These are phyloP conservation scores for Tylochromis polylepis DNA, from an alignment of 2,113 vertebrate genomes.

Conservation along the genomic window DNA sequence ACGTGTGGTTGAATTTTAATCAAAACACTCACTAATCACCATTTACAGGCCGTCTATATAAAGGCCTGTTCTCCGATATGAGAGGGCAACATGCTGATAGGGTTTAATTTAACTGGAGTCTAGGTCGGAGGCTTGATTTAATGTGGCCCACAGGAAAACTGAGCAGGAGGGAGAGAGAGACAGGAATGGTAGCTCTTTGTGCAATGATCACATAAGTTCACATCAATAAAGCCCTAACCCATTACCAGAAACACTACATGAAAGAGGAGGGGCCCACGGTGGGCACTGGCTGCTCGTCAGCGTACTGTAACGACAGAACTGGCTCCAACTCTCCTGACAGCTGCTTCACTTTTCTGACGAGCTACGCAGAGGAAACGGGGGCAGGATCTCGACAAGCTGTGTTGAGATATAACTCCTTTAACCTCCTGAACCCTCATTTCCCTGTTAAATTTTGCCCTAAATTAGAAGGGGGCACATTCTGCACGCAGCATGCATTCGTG, in stretches of 20 bases:
- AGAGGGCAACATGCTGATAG: conserved; percentile 65
- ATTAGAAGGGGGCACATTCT: background rate
- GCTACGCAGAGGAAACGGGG: background rate
- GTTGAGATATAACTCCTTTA: conserved; percentile 30
- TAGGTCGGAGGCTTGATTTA: conserved; percentile 58
- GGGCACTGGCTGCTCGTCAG: conserved; percentile 3
- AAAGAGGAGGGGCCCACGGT: conserved; percentile 39
- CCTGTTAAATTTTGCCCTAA: background rate
- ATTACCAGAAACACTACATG: conserved; percentile 59
- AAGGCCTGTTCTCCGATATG: conserved; percentile 55
- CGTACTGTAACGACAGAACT: background rate
- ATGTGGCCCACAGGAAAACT: conserved; percentile 61
- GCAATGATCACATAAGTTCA: conserved; percentile 60
- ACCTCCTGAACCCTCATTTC: conserved; percentile 14
- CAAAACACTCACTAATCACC: conserved; percentile 65
- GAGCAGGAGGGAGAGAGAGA: conserved; percentile 19
- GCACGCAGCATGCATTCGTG: background rate
- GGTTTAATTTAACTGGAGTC: conserved; percentile 61
- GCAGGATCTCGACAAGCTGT: conserved; percentile 17
- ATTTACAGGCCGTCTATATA: conserved; percentile 59
- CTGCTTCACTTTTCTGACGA: conserved; percentile 25
- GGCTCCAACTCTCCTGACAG: conserved; percentile 13
- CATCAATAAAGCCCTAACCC: conserved; percentile 48
- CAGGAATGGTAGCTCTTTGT: conserved; percentile 46
- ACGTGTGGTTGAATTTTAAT: conserved; percentile 56